Evolutionary conservation across 1,140 invertebrate genomes (phyloP).

Genomic region (Gryon sp.): DNA sequence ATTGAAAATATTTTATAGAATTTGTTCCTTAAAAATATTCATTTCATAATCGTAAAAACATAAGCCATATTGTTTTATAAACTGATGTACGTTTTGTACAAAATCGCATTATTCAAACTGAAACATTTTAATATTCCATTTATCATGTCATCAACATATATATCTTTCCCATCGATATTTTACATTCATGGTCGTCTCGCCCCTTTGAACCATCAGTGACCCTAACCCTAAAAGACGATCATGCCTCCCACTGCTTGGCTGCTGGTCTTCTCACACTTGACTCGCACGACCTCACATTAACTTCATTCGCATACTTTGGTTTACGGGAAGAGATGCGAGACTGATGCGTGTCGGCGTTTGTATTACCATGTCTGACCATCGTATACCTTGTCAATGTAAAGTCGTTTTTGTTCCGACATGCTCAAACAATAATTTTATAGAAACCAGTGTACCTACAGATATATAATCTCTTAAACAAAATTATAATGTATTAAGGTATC

Average conservation of each 20-base stretch:
- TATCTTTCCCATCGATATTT: constrained; percentile 35
- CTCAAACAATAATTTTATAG: background rate
- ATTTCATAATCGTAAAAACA: too few relatives aligned
- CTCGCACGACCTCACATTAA: constrained; percentile 72
- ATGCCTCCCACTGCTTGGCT: constrained; percentile 43
- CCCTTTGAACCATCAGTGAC: constrained; percentile 58
- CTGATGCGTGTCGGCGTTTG: constrained; percentile 70
- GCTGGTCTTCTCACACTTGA: constrained; percentile 71
- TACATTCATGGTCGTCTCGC: constrained; percentile 41
- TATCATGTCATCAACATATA: constrained; percentile 55
- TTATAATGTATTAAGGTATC: too few relatives aligned
- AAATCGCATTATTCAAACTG: too few relatives aligned
- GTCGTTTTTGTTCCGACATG: constrained; percentile 34
- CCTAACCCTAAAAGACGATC: constrained; percentile 53
- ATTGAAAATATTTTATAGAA: too few relatives aligned
- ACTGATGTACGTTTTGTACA: too few relatives aligned
- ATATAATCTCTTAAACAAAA: too few relatives aligned
- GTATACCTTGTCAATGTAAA: constrained; percentile 39
- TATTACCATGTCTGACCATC: constrained; percentile 61
- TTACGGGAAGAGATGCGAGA: constrained; percentile 66
- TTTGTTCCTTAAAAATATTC: too few relatives aligned
- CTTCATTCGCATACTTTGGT: constrained; percentile 57
- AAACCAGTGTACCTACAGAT: too few relatives aligned
- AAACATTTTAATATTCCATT: constrained; percentile 37
- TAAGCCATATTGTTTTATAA: too few relatives aligned